Conservation (phyloP, 2,797 vertebrate species). For the Bucorvus abyssinicus region DNA sequence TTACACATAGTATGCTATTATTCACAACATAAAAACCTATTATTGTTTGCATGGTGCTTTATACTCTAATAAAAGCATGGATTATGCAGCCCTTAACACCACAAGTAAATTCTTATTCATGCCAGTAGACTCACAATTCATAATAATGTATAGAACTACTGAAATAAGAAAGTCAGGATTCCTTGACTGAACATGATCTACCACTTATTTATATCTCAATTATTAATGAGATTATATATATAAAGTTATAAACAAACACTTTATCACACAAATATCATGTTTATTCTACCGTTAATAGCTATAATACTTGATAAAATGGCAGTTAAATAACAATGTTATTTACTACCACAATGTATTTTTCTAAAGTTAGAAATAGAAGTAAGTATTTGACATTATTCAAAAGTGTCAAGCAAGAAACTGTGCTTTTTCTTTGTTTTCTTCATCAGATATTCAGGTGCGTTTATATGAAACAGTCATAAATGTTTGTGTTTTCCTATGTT, state of each 20-base stretch:
- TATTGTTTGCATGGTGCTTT: neutral
- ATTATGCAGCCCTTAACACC: neutral
- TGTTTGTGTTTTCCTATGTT: neutral
- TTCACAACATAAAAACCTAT: neutral
- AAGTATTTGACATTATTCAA: neutral
- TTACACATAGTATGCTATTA: neutral
- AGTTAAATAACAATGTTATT: neutral
- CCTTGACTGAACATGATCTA: neutral
- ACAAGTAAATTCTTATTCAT: neutral
- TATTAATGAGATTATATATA: neutral
- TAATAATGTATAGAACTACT: neutral
- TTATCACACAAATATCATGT: neutral
- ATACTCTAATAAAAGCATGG: neutral
- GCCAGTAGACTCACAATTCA: neutral
- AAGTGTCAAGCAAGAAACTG: neutral
- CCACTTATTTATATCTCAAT: neutral
- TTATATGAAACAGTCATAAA: neutral
- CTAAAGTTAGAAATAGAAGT: neutral
- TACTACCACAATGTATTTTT: neutral
- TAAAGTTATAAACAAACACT: neutral
- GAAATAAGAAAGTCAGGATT: neutral
- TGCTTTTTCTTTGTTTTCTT: neutral
- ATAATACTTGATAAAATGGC: neutral
- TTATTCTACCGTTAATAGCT: neutral
- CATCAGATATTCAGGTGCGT: neutral